Evolutionary conservation across 2,888 invertebrate genomes (phyloP).

Genomic region (Pemphredon lugubris): DNA sequence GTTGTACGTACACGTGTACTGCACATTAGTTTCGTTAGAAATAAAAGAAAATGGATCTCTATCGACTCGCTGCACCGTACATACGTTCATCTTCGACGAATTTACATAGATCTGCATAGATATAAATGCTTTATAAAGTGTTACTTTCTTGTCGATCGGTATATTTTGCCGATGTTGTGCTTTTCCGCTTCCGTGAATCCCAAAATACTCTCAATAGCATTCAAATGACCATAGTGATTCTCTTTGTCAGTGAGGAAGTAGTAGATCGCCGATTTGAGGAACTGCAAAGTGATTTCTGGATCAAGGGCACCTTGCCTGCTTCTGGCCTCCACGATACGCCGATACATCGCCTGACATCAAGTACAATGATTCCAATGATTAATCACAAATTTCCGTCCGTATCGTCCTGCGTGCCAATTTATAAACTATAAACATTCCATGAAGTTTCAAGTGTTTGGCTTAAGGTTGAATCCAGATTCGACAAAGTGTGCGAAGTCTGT

Average conservation of each 20-base stretch:
- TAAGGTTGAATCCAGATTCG: too few species aligned
- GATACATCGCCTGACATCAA: constrained; percentile 88
- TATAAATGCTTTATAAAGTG: constrained; percentile 31
- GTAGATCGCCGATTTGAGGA: constrained; percentile 95
- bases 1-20: too few species aligned
- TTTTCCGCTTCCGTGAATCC: constrained; percentile 93
- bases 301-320: constrained; percentile 89
- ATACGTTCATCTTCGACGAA: constrained; percentile 29
- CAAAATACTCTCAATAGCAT: constrained; percentile 95
- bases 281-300: constrained; percentile 95
- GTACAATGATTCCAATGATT: constrained; percentile 13
- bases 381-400: too few species aligned
- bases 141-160: constrained; percentile 75
- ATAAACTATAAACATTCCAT: too few species aligned
- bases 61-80: constrained; percentile 8
- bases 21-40: constrained; percentile 1
- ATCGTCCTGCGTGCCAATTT: too few species aligned
- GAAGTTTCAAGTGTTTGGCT: too few species aligned
- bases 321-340: constrained; percentile 90
- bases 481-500: too few species aligned
- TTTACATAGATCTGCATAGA: constrained; percentile 29
- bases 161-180: constrained; percentile 87
- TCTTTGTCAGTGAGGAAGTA: constrained; percentile 95
- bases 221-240: constrained; percentile 93
- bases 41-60: background rate